Evolutionary conservation across 2,113 vertebrate genomes (phyloP), one percentile per base, ranked within the genome.

Genomic region (Coregonus clupeaformis): DNA sequence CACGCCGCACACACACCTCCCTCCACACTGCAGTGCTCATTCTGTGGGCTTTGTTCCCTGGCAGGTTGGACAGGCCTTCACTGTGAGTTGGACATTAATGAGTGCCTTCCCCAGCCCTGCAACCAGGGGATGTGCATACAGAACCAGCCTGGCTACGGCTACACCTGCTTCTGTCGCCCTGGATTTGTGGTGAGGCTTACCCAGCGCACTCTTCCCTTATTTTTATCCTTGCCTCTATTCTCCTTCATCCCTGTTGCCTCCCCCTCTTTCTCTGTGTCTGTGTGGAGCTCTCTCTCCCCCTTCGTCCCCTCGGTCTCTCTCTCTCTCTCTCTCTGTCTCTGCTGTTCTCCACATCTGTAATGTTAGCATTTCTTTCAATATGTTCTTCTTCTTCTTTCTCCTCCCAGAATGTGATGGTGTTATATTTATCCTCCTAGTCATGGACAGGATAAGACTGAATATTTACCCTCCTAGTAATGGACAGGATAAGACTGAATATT

Each of bases 11-110:
- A 64, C 62, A 64, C 36, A 42, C 9, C 36, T 42, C 36, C 36
- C 36, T 24, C 0, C 49, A 52, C 49, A 16, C 49, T 52, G 36
- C 36, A 9, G 7, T 18, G 14, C 49, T 52, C 84, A 86, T 86
- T 90, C 84, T 88, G 77, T 89, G 85, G 91, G 89, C 90, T 89
- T 89, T 92, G 86, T 86, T 87, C 93, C 76, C 87, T 93, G 89
- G 84, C 91, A 97, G 95, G 95, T 85, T 96, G 95, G 95, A 94
- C 94, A 93, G 95, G 95, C 72, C 89, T 94, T 84, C 91, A 91
- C 73, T 96, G 95, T 88, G 93, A 96, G 82, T 0, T 94, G 88
- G 94, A 96, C 91, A 91, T 95, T 89, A 93, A 96, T 88, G 95
- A 97, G 88, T 97, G 95, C 90, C 86, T 93, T 85, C 94, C 92